A percentile compares a stretch with the other conserved stretches of the same genome.
Evolutionary conservation across 2,888 invertebrate genomes (phyloP).

Genomic region (Adelphocoris suturalis): DNA sequence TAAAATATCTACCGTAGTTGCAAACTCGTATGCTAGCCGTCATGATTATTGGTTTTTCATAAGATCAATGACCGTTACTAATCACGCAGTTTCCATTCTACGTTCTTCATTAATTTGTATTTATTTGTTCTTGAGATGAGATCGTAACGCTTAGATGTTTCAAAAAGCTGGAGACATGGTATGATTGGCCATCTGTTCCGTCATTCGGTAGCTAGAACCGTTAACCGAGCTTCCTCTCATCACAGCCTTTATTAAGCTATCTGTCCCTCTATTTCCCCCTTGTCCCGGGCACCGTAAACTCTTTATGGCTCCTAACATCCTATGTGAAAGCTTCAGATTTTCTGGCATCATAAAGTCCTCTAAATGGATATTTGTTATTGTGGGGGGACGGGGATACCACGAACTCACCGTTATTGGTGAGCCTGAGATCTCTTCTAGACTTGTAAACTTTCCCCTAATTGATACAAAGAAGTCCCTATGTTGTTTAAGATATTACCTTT

Average conservation of each 20-base stretch:
- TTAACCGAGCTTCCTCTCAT: background rate
- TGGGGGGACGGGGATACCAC: background rate
- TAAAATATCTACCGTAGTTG: no score
- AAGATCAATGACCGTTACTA: no score
- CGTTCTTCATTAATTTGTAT: no score
- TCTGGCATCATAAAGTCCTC: background rate
- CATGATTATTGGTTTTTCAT: no score
- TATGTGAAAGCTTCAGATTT: constrained; percentile 16
- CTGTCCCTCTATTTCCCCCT: constrained; percentile 5
- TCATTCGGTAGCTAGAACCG: background rate
- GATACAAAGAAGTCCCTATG: no score
- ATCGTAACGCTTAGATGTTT: background rate
- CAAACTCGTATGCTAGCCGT: no score
- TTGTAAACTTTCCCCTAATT: background rate
- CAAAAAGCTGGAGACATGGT: background rate
- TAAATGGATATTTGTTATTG: constrained; percentile 6
- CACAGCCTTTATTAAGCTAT: constrained; percentile 33
- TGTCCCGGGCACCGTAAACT: background rate
- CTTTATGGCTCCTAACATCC: background rate
- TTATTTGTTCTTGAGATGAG: no score
- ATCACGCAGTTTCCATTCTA: no score
- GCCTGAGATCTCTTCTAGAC: background rate
- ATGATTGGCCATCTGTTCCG: background rate
- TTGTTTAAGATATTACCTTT: no score
- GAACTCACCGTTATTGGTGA: no score